Base-by-base conservation (phyloP, 2,888 invertebrate genomes). In the Drosophila hawaiiensis region DNA sequence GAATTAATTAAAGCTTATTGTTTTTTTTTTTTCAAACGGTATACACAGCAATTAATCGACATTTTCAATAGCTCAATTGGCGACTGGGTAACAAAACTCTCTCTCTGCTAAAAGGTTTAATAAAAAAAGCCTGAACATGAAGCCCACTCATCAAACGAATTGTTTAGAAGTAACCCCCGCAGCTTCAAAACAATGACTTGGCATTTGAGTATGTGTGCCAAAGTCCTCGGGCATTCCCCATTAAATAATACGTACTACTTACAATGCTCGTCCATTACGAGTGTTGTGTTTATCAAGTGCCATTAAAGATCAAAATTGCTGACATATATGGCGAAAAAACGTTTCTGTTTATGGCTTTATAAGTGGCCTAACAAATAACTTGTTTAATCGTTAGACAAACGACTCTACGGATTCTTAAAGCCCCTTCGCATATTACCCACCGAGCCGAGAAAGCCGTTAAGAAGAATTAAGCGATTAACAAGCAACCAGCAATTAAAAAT, bases 171-270 rank as follows among this genome's bases (percentile, higher is more conserved):
- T 19, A 37, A 19, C 37, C 22, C 19, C 39, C 39, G 53, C 55
- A 33, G 28, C 39, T 41, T 0, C n/a, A 10, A 54, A 35, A n/a
- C 55, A 25, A 53, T 76, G 67, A 66, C 61, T 66, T 4, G 49
- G 6, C 76, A 39, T 33, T 73, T 53, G 41, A 9, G n/a, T 29
- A 53, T 53, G 37, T 73, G 55, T 73, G 59, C 35, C 78, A 74
- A 77, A 66, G 56, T 56, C 65, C 59, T 58, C 62, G 19, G 61
- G 35, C 59, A 50, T 54, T 50, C 50, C 47, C n/a, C 35, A 55
- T 19, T 9, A 7, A n/a, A 19, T 28, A 49, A 62, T 43, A 55
- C 35, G n/a, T 3, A 41, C 9, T 33, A 47, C 63, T 63, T 43
- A 61, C 6, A 71, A 33, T 28, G 14, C 50, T 25, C 14, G 43